phyloP scores from a whole-genome alignment of 2,113 vertebrate species.

The Craseonycteris thonglongyai region DNA sequence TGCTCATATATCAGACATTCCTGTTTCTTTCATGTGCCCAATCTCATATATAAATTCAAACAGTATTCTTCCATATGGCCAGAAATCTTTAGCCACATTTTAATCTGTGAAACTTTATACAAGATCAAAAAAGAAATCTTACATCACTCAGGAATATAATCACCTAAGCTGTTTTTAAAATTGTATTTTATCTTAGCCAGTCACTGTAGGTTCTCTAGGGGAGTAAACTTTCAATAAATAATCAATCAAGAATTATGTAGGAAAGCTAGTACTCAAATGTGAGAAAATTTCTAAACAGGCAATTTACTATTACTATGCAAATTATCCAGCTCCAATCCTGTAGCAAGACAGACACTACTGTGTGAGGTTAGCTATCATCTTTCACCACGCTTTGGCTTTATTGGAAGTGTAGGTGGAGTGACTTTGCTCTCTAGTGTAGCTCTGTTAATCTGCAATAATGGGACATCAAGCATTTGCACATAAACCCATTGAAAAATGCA shows the following conservation, averaged over 20 bases:
- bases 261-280: conserved; percentile 5
- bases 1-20: background rate
- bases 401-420: background rate
- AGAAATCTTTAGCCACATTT: background rate
- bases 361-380: conserved; percentile 16
- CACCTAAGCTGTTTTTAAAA: background rate
- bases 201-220: background rate
- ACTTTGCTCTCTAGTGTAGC: conserved; percentile 29
- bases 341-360: background rate
- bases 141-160: background rate
- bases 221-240: conserved; percentile 52
- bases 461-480: background rate
- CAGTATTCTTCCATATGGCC: background rate
- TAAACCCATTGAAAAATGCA: background rate
- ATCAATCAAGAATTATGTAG: conserved; percentile 44
- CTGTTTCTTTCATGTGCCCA: background rate
- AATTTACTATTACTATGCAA: conserved; percentile 16
- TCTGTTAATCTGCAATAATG: conserved; percentile 25
- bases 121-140: background rate
- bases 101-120: background rate
- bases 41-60: background rate
- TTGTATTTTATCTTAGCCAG: background rate
- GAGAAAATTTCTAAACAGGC: conserved; percentile 27
- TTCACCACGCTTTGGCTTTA: background rate
- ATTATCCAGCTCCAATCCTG: background rate